These are phyloP conservation scores for Trichonephila clavata DNA, from an alignment of 1,140 invertebrate genomes.

Conservation along the genomic window DNA sequence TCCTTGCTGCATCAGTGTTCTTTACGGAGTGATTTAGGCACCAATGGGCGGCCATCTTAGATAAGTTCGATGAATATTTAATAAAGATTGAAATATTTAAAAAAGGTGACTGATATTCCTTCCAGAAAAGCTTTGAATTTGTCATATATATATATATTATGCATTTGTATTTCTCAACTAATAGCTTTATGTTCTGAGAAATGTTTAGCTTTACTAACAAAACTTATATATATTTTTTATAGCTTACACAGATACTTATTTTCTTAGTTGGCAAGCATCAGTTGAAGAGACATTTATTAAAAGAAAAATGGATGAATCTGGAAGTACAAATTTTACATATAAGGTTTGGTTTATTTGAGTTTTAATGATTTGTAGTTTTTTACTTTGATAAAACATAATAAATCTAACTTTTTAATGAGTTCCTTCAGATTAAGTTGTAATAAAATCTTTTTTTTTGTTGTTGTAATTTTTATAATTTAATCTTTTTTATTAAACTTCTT, in stretches of 20 bases:
- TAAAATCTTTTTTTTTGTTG: background rate
- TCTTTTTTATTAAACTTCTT: no score
- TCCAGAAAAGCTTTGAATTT: no score
- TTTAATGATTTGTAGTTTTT: background rate
- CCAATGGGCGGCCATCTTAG: no score
- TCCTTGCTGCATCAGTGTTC: no score
- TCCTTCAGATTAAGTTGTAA: background rate
- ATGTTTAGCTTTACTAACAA: background rate
- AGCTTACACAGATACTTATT: background rate
- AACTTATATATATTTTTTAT: background rate
- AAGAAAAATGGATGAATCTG: background rate
- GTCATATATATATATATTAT: background rate
- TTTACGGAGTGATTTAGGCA: no score
- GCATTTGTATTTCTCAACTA: no score
- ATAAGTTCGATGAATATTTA: no score
- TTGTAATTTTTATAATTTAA: background rate
- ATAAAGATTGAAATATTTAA: no score
- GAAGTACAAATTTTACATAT: background rate
- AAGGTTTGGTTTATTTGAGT: background rate
- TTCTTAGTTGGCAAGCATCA: constrained; percentile 45
- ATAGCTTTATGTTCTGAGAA: no score
- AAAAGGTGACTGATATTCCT: no score
- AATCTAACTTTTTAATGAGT: background rate
- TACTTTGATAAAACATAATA: background rate
- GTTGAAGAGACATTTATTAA: constrained; percentile 54